Percentiles rank a stretch among this genome's conserved stretches.
Evolutionary conservation across 2,888 invertebrate genomes (phyloP).

Genomic region (Oligia latruncula): DNA sequence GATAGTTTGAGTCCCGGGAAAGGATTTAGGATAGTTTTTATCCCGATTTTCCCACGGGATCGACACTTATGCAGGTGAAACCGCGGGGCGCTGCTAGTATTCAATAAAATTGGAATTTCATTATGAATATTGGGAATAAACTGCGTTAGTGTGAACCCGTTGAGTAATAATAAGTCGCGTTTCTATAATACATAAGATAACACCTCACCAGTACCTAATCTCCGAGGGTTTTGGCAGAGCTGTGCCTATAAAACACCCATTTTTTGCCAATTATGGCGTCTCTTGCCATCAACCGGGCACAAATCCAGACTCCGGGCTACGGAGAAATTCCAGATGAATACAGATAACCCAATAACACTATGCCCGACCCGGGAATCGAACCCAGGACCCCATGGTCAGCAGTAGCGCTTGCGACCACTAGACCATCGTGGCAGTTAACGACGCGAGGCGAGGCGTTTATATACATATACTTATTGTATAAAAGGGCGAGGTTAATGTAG

Average conservation of each 20-base stretch:
- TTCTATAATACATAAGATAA: neutral
- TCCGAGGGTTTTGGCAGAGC: neutral
- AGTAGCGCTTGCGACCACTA: neutral
- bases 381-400: neutral
- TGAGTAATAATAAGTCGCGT: constrained; percentile 32
- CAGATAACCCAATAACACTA: neutral
- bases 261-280: neutral
- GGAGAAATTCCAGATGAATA: neutral
- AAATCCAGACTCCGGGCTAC: neutral
- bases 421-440: neutral
- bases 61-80: too few relatives aligned
- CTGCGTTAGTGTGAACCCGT: constrained; percentile 15
- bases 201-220: neutral
- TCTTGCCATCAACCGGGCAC: neutral
- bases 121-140: constrained; percentile 37
- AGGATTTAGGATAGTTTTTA: too few relatives aligned
- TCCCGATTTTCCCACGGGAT: too few relatives aligned
- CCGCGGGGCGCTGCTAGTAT: neutral
- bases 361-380: neutral
- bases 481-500: constrained; percentile 52
- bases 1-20: too few relatives aligned
- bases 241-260: neutral
- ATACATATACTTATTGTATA: constrained; percentile 30
- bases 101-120: constrained; percentile 30
- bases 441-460: neutral